A percentile compares a stretch with the other conserved stretches of the same genome.
phyloP scores from a whole-genome alignment of 2,888 invertebrate species.

The Apamea monoglypha region DNA sequence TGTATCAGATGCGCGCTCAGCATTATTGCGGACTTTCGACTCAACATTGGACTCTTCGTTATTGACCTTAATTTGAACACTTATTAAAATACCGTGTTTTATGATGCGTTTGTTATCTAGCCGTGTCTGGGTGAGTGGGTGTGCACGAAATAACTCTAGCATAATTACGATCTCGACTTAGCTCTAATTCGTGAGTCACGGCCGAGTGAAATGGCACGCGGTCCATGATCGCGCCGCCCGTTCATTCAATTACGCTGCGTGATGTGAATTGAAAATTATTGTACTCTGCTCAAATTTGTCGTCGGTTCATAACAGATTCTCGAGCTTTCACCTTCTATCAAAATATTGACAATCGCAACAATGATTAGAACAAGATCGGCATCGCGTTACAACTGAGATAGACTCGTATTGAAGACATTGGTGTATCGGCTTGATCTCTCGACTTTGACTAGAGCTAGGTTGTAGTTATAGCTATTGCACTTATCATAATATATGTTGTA shows the following conservation, averaged over 20 bases:
- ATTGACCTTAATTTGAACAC: constrained; percentile 82
- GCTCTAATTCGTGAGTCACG: constrained; percentile 90
- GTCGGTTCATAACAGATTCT: constrained; percentile 72
- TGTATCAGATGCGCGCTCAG: constrained; percentile 48
- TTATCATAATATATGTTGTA: constrained; percentile 75
- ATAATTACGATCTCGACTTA: constrained; percentile 87
- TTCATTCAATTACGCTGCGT: constrained; percentile 86
- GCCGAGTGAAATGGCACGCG: constrained; percentile 86
- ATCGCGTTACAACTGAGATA: constrained; percentile 72
- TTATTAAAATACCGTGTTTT: constrained; percentile 81
- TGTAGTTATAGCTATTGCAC: constrained; percentile 61
- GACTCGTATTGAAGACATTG: constrained; percentile 64
- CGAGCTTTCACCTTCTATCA: constrained; percentile 82
- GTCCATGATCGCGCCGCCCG: constrained; percentile 79
- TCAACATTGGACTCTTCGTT: constrained; percentile 65
- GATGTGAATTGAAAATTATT: constrained; percentile 84
- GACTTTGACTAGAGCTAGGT: constrained; percentile 75
- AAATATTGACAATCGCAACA: constrained; percentile 70
- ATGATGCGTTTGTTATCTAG: constrained; percentile 78
- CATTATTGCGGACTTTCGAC: constrained; percentile 62
- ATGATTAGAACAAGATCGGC: constrained; percentile 69
- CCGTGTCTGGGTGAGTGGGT: constrained; percentile 78
- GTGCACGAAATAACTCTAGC: constrained; percentile 85
- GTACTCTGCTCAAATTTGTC: constrained; percentile 77
- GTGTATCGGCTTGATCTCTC: constrained; percentile 63